Percentiles rank a stretch among this genome's conserved stretches.
These are phyloP conservation scores for Yponomeuta malinellus DNA, from an alignment of 2,888 invertebrate species.

Conservation along the genomic window DNA sequence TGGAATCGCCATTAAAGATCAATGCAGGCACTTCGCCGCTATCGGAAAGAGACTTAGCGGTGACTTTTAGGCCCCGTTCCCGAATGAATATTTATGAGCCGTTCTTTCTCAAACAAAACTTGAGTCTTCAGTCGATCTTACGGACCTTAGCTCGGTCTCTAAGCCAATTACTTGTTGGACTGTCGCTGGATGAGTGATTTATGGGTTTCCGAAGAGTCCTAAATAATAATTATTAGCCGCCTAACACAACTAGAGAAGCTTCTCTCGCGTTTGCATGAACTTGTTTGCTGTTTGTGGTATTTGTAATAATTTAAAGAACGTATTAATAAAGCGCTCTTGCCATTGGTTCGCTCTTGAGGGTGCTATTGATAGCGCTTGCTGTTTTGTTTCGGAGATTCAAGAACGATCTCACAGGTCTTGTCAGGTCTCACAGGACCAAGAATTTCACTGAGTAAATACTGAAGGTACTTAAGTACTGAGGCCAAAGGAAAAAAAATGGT, in stretches of 20 bases:
- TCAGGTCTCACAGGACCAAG: no score
- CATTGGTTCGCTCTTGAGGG: no score
- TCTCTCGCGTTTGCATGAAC: no score
- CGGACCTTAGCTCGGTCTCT: slow-evolving; percentile 7
- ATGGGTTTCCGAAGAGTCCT: not conserved
- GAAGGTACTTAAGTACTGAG: no score
- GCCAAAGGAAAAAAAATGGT: no score
- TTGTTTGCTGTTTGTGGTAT: no score
- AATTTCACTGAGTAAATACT: no score
- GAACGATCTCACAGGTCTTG: no score
- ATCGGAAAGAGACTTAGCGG: slow-evolving; percentile 66
- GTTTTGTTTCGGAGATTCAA: no score
- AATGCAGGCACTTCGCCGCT: slow-evolving; percentile 45
- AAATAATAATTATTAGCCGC: not conserved
- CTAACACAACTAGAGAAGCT: not conserved
- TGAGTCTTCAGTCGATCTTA: slow-evolving; percentile 15
- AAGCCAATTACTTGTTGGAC: slow-evolving; percentile 11
- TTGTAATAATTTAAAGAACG: no score
- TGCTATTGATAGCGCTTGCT: no score
- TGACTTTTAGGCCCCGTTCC: slow-evolving; percentile 61
- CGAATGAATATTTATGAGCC: slow-evolving; percentile 71
- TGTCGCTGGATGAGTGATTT: slow-evolving; percentile 12
- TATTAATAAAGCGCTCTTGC: not conserved
- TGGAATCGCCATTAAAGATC: slow-evolving; percentile 44
- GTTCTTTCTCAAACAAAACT: slow-evolving; percentile 46